Conservation (phyloP, 2,888 invertebrate genomes). For the Eupeodes luniger region DNA sequence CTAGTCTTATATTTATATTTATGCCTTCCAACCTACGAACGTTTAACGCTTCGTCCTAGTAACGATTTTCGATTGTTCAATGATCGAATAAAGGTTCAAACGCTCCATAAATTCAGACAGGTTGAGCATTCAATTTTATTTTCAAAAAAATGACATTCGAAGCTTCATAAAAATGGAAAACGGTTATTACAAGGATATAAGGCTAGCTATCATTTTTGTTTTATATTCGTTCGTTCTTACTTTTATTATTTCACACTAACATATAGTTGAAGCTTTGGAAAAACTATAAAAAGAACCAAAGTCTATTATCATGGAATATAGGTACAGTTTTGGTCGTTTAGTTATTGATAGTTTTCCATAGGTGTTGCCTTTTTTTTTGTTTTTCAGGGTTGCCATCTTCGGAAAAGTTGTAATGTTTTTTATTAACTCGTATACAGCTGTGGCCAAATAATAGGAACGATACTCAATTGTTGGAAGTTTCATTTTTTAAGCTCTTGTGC, state of each 20-base stretch:
- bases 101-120: constrained; percentile 46
- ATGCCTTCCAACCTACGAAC: too few species aligned
- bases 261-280: constrained; percentile 14
- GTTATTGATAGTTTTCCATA: constrained; percentile 56
- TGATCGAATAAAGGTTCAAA: constrained; percentile 51
- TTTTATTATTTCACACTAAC: constrained; percentile 50
- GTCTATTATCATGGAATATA: not conserved
- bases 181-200: constrained; percentile 56
- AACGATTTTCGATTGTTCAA: constrained; percentile 48
- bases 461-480: too few species aligned
- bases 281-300: constrained; percentile 34
- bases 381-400: too few species aligned
- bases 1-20: not conserved
- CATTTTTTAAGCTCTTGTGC: too few species aligned
- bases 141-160: constrained; percentile 22
- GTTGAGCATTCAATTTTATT: constrained; percentile 55
- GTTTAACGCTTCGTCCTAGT: not conserved
- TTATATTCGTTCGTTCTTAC: constrained; percentile 45
- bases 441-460: too few species aligned
- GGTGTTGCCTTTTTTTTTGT: not conserved
- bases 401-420: too few species aligned
- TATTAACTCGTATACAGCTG: too few species aligned
- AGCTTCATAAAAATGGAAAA: constrained; percentile 68
- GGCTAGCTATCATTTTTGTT: constrained; percentile 44
- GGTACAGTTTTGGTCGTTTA: constrained; percentile 21